Conservation (phyloP, 2,797 vertebrate species). For the Adelosebastes latens region DNA sequence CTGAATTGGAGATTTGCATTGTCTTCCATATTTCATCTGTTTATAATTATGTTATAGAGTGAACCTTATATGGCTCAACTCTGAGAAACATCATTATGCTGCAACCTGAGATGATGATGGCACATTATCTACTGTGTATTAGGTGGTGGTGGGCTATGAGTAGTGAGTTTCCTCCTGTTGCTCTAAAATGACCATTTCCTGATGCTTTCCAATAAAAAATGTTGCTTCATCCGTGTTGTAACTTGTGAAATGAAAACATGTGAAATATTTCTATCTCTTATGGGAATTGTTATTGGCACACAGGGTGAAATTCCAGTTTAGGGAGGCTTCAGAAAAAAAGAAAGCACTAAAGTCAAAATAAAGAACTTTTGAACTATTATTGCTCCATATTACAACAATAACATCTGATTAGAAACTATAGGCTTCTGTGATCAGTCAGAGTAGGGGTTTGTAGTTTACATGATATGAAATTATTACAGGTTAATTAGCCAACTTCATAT, state of each 20-base stretch:
- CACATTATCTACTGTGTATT: not conserved
- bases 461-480: not conserved
- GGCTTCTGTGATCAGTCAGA: not conserved
- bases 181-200: constrained; percentile 9
- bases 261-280: not conserved
- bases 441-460: constrained; percentile 26
- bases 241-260: constrained; percentile 9
- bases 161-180: not conserved
- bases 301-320: not conserved
- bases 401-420: constrained; percentile 28
- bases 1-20: not conserved
- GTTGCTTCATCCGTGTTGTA: not conserved
- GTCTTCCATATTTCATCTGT: not conserved
- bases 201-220: not conserved
- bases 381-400: not conserved
- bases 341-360: not conserved
- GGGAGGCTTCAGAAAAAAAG: not conserved
- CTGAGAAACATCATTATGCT: not conserved
- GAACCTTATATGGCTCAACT: not conserved
- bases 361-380: not conserved
- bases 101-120: not conserved
- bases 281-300: not conserved
- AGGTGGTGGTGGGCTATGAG: not conserved
- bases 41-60: not conserved
- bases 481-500: not conserved